These are phyloP conservation scores for Uria aalge DNA, from an alignment of 2,113 vertebrate genomes.

Conservation along the genomic window DNA sequence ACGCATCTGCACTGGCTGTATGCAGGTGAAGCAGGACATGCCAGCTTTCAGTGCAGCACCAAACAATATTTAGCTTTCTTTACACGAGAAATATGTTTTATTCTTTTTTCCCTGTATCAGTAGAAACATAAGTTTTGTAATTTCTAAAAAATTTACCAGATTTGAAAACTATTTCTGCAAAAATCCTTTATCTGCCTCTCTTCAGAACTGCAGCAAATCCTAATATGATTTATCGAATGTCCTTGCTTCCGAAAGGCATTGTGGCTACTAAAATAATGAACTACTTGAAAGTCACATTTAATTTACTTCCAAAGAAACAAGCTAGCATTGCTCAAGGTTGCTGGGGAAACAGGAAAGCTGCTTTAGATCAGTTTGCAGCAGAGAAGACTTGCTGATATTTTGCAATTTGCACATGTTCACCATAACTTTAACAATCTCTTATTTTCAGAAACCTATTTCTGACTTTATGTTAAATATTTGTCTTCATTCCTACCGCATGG, in stretches of 20 bases:
- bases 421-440: constrained; percentile 54
- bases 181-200: constrained; percentile 68
- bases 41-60: background rate
- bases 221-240: constrained; percentile 71
- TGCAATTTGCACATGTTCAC: constrained; percentile 59
- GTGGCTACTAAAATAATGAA: constrained; percentile 80
- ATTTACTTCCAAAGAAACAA: constrained; percentile 78
- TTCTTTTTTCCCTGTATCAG: background rate
- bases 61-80: constrained; percentile 13
- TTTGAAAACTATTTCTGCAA: constrained; percentile 62
- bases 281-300: constrained; percentile 81
- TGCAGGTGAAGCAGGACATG: background rate
- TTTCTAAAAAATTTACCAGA: constrained; percentile 44
- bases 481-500: background rate
- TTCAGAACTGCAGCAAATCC: constrained; percentile 72
- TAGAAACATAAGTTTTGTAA: constrained; percentile 42
- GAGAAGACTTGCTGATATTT: constrained; percentile 68
- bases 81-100: background rate
- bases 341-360: constrained; percentile 80
- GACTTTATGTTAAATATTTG: constrained; percentile 59
- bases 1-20: background rate
- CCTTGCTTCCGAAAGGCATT: constrained; percentile 73
- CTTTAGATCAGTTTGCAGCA: constrained; percentile 70
- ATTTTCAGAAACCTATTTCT: constrained; percentile 64
- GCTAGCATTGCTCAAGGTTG: constrained; percentile 73